Percentiles rank a stretch among this genome's conserved stretches.
Evolutionary conservation across 2,113 vertebrate genomes (phyloP).

Genomic region (Paramisgurnus dabryanus): DNA sequence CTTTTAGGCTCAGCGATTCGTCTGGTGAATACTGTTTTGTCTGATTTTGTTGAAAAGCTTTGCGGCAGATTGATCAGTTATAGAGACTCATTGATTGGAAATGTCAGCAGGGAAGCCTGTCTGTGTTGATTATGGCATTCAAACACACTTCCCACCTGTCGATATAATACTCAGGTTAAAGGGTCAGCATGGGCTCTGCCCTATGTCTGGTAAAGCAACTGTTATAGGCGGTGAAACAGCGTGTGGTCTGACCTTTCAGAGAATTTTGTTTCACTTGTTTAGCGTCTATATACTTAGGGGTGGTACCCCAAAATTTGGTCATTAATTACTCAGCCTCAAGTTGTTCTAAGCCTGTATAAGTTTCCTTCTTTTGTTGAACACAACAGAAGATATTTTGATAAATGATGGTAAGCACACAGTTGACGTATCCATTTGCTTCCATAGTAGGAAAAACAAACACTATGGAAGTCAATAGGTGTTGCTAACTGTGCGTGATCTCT

Average conservation of each 20-base stretch:
- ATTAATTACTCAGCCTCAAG: too few relatives aligned
- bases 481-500: too few relatives aligned
- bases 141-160: neutral
- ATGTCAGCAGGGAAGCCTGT: slow-evolving; percentile 30
- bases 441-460: too few relatives aligned
- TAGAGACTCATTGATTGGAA: slow-evolving; percentile 31
- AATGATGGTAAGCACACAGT: too few relatives aligned
- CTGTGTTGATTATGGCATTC: neutral
- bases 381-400: too few relatives aligned
- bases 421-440: too few relatives aligned
- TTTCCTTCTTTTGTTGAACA: too few relatives aligned
- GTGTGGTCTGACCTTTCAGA: slow-evolving; percentile 13
- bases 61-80: slow-evolving; percentile 21
- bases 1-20: slow-evolving; percentile 35
- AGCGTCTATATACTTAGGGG: too few relatives aligned
- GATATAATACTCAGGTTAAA: neutral
- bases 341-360: too few relatives aligned
- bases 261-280: too few relatives aligned
- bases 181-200: neutral
- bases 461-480: too few relatives aligned
- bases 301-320: too few relatives aligned
- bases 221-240: neutral
- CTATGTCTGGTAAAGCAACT: neutral
- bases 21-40: slow-evolving; percentile 44
- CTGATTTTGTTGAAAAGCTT: slow-evolving; percentile 32